Conservation (phyloP, 2,113 vertebrate species). For the Elephas maximus region DNA sequence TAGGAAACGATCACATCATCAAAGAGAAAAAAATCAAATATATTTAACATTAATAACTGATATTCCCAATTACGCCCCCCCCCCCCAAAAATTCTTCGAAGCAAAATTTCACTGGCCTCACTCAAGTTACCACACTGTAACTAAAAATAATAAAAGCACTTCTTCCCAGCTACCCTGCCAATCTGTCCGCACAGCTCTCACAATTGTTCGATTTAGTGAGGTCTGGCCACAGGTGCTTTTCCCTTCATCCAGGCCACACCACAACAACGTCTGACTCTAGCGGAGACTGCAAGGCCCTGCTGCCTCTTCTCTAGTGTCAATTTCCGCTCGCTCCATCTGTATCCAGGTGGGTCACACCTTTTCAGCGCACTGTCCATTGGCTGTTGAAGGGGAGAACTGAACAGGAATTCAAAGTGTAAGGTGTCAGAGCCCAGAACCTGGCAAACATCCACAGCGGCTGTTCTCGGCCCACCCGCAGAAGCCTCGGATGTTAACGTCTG, state of each 20-base stretch:
- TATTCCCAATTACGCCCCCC: not conserved
- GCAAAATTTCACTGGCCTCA: not conserved
- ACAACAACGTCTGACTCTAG: conserved; percentile 48
- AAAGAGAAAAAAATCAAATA: not conserved
- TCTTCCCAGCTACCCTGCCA: conserved; percentile 40
- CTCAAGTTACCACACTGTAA: not conserved
- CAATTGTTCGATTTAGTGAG: conserved; percentile 61
- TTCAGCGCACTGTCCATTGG: not conserved
- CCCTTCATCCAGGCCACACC: conserved; percentile 28
- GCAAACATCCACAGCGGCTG: not conserved
- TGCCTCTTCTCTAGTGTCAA: conserved; percentile 4
- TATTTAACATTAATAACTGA: not conserved
- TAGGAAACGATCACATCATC: conserved; percentile 25
- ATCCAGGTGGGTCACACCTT: not conserved
- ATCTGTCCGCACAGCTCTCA: conserved; percentile 42
- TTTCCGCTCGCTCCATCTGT: not conserved
- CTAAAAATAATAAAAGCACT: conserved; percentile 34
- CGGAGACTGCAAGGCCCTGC: not conserved
- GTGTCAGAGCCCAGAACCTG: not conserved
- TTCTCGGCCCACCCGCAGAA: not conserved
- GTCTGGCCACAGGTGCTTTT: conserved; percentile 44
- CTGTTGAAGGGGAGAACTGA: not conserved
- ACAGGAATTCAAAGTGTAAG: not conserved
- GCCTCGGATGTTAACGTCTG: not conserved
- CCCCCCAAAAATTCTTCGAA: not conserved